Conservation (phyloP, 2,797 vertebrate species). For the Benthosema pterotum region DNA sequence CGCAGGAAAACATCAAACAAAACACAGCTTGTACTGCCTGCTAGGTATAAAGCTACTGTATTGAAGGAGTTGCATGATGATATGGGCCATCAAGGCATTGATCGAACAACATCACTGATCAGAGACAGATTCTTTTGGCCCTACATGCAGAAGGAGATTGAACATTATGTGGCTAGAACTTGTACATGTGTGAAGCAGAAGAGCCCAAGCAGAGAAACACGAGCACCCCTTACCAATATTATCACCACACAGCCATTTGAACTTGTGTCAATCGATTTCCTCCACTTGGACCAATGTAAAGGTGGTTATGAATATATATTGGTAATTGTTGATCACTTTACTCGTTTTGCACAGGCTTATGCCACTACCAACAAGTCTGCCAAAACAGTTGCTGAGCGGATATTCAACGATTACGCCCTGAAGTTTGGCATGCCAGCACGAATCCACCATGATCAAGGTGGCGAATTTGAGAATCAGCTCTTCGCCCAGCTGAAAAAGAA, state of each 20-base stretch:
- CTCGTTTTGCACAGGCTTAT: slow-evolving; percentile 12
- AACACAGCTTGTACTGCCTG: no score
- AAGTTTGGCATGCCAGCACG: no score
- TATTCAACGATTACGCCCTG: no score
- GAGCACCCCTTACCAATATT: slow-evolving; percentile 3
- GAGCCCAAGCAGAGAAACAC: neutral
- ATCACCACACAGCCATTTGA: slow-evolving; percentile 16
- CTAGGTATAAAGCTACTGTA: no score
- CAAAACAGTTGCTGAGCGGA: neutral
- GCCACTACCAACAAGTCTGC: slow-evolving; percentile 4
- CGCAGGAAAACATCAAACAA: no score
- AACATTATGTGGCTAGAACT: slow-evolving; percentile 5
- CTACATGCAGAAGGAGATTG: slow-evolving; percentile 16
- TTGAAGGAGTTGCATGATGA: no score
- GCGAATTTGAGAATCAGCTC: no score
- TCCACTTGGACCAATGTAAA: slow-evolving; percentile 11
- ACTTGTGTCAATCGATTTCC: slow-evolving; percentile 14
- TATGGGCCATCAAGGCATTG: no score
- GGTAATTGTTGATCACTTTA: slow-evolving; percentile 14
- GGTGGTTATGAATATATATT: slow-evolving; percentile 9
- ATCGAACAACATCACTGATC: no score
- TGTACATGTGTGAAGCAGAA: slow-evolving; percentile 6
- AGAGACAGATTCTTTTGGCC: no score
- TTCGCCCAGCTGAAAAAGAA: no score
- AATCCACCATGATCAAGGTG: no score